Conservation (phyloP, 1,140 invertebrate genomes). For the Cydia splendana region DNA sequence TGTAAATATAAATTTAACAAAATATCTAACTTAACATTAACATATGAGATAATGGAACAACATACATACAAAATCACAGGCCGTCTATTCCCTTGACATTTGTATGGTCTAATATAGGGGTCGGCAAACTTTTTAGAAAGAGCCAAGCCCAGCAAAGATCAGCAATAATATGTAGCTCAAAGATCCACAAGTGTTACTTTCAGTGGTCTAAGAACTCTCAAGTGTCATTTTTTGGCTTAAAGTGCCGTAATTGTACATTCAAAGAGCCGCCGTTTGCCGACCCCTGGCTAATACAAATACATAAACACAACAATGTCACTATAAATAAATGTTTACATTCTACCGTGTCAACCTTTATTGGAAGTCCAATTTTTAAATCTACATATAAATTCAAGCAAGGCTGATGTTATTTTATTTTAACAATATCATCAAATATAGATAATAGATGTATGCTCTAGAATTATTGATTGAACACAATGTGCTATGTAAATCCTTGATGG, state of each 20-base stretch:
- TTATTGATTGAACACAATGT: not conserved
- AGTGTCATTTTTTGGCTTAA: too few species aligned
- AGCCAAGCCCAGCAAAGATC: too few species aligned
- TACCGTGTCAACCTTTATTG: not conserved
- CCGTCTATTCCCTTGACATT: not conserved
- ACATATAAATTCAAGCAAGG: not conserved
- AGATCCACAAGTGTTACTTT: too few species aligned
- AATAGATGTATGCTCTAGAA: not conserved
- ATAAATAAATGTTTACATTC: not conserved
- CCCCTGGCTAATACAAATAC: not conserved
- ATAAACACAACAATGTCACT: conserved; percentile 5
- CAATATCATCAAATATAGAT: not conserved
- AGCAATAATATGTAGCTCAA: too few species aligned
- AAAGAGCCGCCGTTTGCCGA: too few species aligned
- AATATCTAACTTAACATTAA: conserved; percentile 2
- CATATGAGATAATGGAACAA: not conserved
- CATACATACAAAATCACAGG: conserved; percentile 9
- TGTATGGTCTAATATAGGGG: not conserved
- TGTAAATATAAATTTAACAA: conserved; percentile 14
- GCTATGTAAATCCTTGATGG: too few species aligned
- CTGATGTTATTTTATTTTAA: not conserved
- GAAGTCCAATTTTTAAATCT: conserved; percentile 14
- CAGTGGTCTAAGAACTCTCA: too few species aligned
- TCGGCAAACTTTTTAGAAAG: too few species aligned
- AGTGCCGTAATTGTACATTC: too few species aligned